Evolutionary conservation across 2,888 invertebrate species (phyloP), one percentile per base, ranked within the genome.

Genomic region (Punctoribates punctum): DNA sequence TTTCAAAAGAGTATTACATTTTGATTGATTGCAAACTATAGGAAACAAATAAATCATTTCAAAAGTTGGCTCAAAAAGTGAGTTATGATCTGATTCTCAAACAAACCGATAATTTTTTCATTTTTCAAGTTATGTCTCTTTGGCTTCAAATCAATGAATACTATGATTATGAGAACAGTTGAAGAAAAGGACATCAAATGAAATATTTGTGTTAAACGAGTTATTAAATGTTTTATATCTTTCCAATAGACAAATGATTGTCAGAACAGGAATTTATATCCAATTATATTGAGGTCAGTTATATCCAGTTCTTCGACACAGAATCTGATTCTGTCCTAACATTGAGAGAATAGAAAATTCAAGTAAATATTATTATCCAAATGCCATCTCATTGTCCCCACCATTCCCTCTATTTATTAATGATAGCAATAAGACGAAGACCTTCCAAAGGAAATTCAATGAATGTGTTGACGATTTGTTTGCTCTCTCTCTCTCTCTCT

Each of bases 371-470:
- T 20, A 57, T 25, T 57, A 20, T 13, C 23, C n/a, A 57, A 25
- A 13, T 20, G 11, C 23, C 11, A 20, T 20, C 51, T 51, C 51
- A 20, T 51, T 51, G 42, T 42, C 42, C 42, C 13, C 1, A 13
- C 20, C 57, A 23, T 4, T 57, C 25, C 3, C 23, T 57, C 57
- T 57, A 1, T 23, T 57, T 57, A 57, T 57, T 57, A 57, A 57
- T 57, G 57, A 57, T 57, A 25, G 57, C 23, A 23, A 57, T 57
- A 23, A n/a, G n/a, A 57, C n/a, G 57, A n/a, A n/a, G n/a, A n/a
- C 25, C 57, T 57, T 57, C 23, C 3, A 57, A 57, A 57, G 57
- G 57, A 57, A 57, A 57, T 57, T 57, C 57, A 57, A 57, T 57
- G 57, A 57, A 57, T 57, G 57, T 57, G 57, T 25, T 11, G 23